A percentile compares a stretch with the other conserved stretches of the same genome.
Evolutionary conservation across 2,797 vertebrate genomes (phyloP).

Genomic region (Propithecus perrieri): DNA sequence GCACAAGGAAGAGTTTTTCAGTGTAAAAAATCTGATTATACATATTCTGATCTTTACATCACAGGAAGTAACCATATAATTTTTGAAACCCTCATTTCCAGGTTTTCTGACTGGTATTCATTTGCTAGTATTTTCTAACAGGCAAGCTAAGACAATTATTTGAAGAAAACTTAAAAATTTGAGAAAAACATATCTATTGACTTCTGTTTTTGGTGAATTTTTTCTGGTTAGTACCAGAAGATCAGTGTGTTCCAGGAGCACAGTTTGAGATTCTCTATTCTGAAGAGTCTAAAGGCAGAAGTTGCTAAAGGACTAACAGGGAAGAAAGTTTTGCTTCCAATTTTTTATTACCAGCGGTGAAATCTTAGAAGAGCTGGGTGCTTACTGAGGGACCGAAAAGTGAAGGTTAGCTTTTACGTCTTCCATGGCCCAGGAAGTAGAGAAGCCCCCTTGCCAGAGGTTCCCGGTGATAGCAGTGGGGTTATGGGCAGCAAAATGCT

Average conservation of each 20-base stretch:
- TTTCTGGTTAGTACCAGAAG: not conserved
- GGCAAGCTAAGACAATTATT: not conserved
- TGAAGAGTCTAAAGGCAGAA: not conserved
- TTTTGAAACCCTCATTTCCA: not conserved
- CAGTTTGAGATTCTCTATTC: not conserved
- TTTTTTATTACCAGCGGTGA: not conserved
- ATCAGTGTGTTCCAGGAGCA: not conserved
- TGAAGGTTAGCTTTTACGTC: not conserved
- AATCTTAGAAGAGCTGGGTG: not conserved
- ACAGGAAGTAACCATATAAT: not conserved
- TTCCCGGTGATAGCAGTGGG: not conserved
- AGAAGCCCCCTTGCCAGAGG: not conserved
- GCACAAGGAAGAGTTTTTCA: not conserved
- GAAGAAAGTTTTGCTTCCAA: not conserved
- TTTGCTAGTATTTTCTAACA: slow-evolving; percentile 18
- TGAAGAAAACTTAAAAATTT: not conserved
- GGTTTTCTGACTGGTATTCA: not conserved
- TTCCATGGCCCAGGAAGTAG: not conserved
- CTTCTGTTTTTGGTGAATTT: not conserved
- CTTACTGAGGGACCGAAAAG: not conserved
- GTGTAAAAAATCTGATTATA: not conserved
- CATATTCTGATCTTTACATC: not conserved
- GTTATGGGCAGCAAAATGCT: not conserved
- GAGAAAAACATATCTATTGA: not conserved
- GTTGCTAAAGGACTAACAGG: not conserved